Base-by-base conservation (phyloP, 2,113 vertebrate species). In the Pyrgilauda ruficollis region DNA sequence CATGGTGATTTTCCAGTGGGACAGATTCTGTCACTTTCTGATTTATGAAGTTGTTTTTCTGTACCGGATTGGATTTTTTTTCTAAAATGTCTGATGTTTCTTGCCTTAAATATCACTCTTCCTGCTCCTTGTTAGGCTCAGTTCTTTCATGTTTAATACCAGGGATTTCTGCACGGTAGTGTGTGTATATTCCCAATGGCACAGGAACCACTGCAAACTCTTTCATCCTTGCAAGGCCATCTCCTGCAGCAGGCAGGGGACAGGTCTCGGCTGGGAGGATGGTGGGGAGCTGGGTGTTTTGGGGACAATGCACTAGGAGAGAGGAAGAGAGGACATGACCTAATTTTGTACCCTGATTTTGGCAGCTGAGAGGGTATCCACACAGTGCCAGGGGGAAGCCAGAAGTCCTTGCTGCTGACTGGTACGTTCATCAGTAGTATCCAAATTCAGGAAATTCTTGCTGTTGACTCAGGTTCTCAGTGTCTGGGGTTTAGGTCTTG, bases 381-480 rank as follows among this genome's bases (percentile, higher is more conserved):
- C 1, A 11, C 1, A 1, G 35, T 89, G 23, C 61, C 39, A 35
- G 30, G 39, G 37, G 24, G 56, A 84, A 35, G 35, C 5, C 47
- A 76, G 31, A 80, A 87, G 18, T 84, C 52, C 43, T 78, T 67
- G 39, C 52, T 59, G 21, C 39, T 56, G 77, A 52, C 47, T 5
- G 5, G 30, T n/a, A 30, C 1, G 0, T 67, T 87, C 35, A 33
- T 31, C 0, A 1, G 6, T 43, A 78, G 9, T 37, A 46, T 52
- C 35, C 14, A 20, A 13, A 13, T 75, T 27, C 53, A 49, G 55
- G 41, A 12, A 62, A 69, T n/a, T 47, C 27, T 77, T 92, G 75
- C n/a, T 76, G 8, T 69, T 64, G 31, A 53, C 26, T 35, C n/a
- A 55, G 31, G 31, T 62, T 67, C 79, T 94, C 46, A 26, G 50